Evolutionary conservation across 2,113 vertebrate species (phyloP).

Genomic region (Trematocara macrostoma): DNA sequence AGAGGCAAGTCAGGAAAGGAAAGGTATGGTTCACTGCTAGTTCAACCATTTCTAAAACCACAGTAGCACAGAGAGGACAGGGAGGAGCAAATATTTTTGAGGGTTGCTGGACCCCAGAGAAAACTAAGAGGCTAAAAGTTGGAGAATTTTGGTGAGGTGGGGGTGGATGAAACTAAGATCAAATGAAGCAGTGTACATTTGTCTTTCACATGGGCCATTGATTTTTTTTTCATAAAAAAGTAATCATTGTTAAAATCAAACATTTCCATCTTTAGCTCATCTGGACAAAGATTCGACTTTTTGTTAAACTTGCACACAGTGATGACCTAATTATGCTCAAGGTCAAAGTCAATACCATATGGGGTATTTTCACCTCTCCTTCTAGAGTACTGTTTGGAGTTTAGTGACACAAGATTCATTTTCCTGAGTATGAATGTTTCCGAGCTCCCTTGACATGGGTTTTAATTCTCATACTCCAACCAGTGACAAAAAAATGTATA

Average conservation of each 20-base stretch:
- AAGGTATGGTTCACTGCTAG: not conserved
- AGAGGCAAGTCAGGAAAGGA: not conserved
- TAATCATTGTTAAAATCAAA: not conserved
- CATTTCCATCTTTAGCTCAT: not conserved
- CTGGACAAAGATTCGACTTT: not conserved
- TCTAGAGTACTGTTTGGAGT: not conserved
- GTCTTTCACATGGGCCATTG: not conserved
- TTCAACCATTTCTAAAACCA: not conserved
- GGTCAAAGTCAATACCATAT: not conserved
- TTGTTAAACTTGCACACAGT: not conserved
- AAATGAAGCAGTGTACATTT: not conserved
- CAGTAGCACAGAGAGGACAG: not conserved
- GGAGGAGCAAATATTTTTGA: not conserved
- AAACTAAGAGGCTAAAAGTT: not conserved
- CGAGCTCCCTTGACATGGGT: not conserved
- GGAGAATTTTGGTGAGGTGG: not conserved
- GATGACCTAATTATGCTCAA: not conserved
- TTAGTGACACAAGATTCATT: not conserved
- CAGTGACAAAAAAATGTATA: not conserved
- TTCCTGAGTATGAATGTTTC: not conserved
- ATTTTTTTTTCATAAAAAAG: not conserved
- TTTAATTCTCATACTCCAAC: not conserved
- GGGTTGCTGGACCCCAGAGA: not conserved
- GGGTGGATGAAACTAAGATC: not conserved
- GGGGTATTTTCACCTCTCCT: not conserved